Evolutionary conservation across 2,113 vertebrate genomes (phyloP), one percentile per base, ranked within the genome.

Genomic region (Montifringilla adamsi): DNA sequence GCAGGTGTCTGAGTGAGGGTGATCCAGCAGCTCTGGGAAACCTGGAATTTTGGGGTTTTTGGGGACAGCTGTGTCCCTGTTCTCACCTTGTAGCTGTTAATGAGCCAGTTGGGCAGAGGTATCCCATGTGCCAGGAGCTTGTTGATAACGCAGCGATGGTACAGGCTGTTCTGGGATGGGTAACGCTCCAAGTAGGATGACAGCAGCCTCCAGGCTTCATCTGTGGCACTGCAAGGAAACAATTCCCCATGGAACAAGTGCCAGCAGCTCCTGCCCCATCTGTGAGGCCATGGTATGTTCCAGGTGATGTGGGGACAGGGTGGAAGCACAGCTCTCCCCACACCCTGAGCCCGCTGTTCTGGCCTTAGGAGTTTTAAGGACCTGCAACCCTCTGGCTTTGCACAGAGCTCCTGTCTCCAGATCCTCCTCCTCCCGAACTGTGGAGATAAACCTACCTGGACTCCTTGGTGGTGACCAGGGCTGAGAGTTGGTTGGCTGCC

Each of bases 131-230:
- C 98, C 94, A 99, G 93, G 85, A 99, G 98, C 97, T 99, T 99
- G 96, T 98, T 98, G 97, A 99, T 99, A 79, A 99, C 99, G 9
- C 98, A 98, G 75, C 97, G 98, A 88, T 99, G 98, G 95, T 99
- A 97, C 66, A 98, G 97, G 22, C 98, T 98, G 84, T 98, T 99
- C 85, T 98, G 97, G 20, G 98, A 98, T 1, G 98, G 97, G 85
- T 98, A 98, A 33, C 91, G 97, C 74, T 99, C 98, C 89, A 99
- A 95, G 84, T 99, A 99, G 15, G 98, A 98, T 0, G 98, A 98
- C 52, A 99, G 95, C 37, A 99, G 97, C 46, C 99, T 96, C 99
- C 99, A 99, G 0, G 99, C 99, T 97, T 99, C 99, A 52, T 99
- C 99, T 22, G 99, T 98, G 9, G 99, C 98, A 21, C 99, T 99